Conservation (phyloP, 2,797 vertebrate genomes). For the Coregonus ussuriensis region DNA sequence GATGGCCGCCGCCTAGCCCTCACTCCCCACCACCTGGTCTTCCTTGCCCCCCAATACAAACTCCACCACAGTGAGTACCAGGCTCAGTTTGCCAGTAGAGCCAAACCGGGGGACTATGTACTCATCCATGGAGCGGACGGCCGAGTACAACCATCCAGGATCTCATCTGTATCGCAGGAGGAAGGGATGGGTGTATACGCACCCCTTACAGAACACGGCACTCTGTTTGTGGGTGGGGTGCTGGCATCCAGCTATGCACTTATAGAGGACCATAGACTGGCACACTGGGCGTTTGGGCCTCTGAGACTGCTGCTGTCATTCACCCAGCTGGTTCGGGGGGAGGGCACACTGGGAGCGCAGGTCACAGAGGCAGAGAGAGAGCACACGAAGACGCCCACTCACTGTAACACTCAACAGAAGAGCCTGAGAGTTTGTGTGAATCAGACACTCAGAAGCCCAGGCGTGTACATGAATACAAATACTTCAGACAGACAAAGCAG, state of each 20-base stretch:
- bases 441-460: constrained; percentile 21
- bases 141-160: constrained; percentile 74
- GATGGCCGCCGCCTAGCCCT: constrained; percentile 80
- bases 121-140: constrained; percentile 72
- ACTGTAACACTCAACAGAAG: constrained; percentile 6
- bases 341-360: constrained; percentile 24
- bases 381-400: constrained; percentile 32
- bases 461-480: constrained; percentile 27
- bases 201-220: constrained; percentile 92
- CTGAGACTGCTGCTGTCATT: constrained; percentile 79
- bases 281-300: constrained; percentile 89
- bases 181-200: constrained; percentile 89
- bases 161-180: constrained; percentile 79
- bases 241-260: constrained; percentile 93
- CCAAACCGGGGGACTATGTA: constrained; percentile 83
- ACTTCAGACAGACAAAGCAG: constrained; percentile 50
- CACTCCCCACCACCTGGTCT: constrained; percentile 90
- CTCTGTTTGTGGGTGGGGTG: constrained; percentile 91
- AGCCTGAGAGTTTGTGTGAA: background rate
- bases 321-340: constrained; percentile 53
- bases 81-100: constrained; percentile 83
- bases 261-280: constrained; percentile 88
- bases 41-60: constrained; percentile 68
- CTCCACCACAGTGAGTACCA: constrained; percentile 72
- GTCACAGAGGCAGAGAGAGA: constrained; percentile 32